Evolutionary conservation across 2,888 invertebrate genomes (phyloP), one percentile per base, ranked within the genome.

Genomic region (Arge pagana): DNA sequence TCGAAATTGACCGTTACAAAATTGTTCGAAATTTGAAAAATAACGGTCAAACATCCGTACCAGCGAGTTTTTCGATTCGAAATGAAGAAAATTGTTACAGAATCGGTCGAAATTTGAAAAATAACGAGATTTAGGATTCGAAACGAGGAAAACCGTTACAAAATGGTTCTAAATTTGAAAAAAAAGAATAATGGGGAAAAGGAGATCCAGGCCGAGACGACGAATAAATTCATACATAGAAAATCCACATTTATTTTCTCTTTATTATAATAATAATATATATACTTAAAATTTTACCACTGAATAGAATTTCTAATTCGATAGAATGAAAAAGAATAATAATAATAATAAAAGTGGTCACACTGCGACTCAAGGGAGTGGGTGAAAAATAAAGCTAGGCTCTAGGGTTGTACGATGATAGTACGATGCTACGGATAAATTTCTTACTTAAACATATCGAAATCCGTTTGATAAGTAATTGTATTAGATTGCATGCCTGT

Each of bases 241-340:
- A 57, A 58, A 61, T 53, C 50, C 50, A 57, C 57, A 67, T 71
- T 68, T 69, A 63, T 66, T 67, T 59, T 53, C 53, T 63, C 59
- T 71, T 64, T 64, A 65, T 66, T 68, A 67, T 66, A 51, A n/a
- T 51, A 51, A 60, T 61, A 57, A 64, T 61, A 57, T 58, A 51
- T 57, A 41, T 55, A 52, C 62, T 65, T 66, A 67, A 66, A 61
- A 65, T 61, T 62, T 53, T 64, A 61, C 60, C 60, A 68, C 66
- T 55, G 58, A 69, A 65, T 62, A 66, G 59, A 64, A 68, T 62
- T 62, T 53, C 64, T 64, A 61, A 56, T 51, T 61, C 53, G 59
- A 61, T 57, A 62, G 56, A 62, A 59, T 61, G 61, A 64, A 62
- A 61, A 61, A 50, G 58, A 7, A 41, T 4, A 59, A 61, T 55